Base-by-base conservation (phyloP, 2,888 invertebrate species). In the Lepetodrilus schrolli region DNA sequence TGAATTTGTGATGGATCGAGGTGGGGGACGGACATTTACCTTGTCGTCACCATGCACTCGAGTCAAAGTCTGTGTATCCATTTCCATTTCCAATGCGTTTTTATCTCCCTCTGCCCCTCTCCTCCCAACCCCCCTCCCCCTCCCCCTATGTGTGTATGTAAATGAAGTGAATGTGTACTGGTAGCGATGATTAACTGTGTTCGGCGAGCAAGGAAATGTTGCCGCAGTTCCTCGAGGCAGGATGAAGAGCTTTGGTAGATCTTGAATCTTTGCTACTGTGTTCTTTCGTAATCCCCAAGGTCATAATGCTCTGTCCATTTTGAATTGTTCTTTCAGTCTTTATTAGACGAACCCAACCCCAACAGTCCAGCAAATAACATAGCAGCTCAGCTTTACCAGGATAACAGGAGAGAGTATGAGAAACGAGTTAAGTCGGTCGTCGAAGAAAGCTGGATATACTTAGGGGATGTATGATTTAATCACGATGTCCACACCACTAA, bases 291-390 rank as follows among this genome's bases (percentile, higher is more conserved):
- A 23, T 23, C 26, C 51, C 4, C 4, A 21, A 30, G 20, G 13
- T 34, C 75, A 49, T 38, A 51, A 70, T 43, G 70, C 49, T 66
- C 34, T 49, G 20, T 71, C 66, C 36, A 36, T 51, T 34, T 50
- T n/a, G n/a, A n/a, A n/a, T n/a, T n/a, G n/a, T n/a, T n/a, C n/a
- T 86, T 95, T 90, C 94, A 99, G 97, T 98, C 98, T 90, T 93
- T 99, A 93, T 93, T 99, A 92, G 99, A 99, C 94, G 99, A 99
- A 93, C 99, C 99, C 80, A 99, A 99, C 92, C 99, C 99, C 84
- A 99, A 99, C 93, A 98, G 98, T 86, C 99, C 99, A 89, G 99
- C 99, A 86, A 99, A 99, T 92, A 98, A 97, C 86, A 96, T 97
- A 94, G 99, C 99, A 90, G 99, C 99, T 85, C 98, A 99, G 93